A percentile compares a stretch with the other conserved stretches of the same genome.
Evolutionary conservation across 2,797 vertebrate genomes (phyloP).

Genomic region (Scyliorhinus canicula): DNA sequence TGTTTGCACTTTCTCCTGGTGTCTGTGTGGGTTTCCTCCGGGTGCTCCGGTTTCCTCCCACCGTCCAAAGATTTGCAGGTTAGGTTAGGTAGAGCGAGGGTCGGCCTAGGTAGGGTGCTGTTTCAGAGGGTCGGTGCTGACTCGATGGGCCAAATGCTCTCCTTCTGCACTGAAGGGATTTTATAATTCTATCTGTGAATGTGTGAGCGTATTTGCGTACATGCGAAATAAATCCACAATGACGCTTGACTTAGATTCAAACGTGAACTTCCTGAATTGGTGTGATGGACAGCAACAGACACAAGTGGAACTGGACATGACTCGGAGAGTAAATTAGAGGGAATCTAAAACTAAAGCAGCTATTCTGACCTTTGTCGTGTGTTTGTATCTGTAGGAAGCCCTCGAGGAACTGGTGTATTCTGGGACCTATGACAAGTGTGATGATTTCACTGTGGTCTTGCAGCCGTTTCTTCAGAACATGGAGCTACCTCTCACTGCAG

Average conservation of each 20-base stretch:
- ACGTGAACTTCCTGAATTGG: not conserved
- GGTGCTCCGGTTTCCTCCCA: too few relatives aligned
- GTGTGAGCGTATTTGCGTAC: too few relatives aligned
- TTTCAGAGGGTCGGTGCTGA: too few relatives aligned
- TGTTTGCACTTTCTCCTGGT: too few relatives aligned
- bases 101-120: too few relatives aligned
- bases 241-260: not conserved
- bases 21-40: too few relatives aligned
- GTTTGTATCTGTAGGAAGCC: conserved; percentile 48
- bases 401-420: conserved; percentile 54
- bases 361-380: conserved; percentile 37
- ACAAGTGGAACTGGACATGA: not conserved
- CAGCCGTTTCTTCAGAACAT: conserved; percentile 53
- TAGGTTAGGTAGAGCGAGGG: too few relatives aligned
- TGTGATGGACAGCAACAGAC: not conserved
- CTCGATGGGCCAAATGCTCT: too few relatives aligned
- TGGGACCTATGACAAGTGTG: conserved; percentile 48
- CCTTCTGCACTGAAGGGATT: too few relatives aligned
- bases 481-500: conserved; percentile 35
- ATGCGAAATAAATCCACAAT: not conserved
- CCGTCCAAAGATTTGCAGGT: too few relatives aligned
- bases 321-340: not conserved
- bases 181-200: not conserved
- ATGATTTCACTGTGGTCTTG: conserved; percentile 55
- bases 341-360: not conserved